A percentile compares a stretch with the other conserved stretches of the same genome.
These are phyloP conservation scores for Phyllotis vaccarum DNA, from an alignment of 2,797 vertebrate species.

Conservation along the genomic window DNA sequence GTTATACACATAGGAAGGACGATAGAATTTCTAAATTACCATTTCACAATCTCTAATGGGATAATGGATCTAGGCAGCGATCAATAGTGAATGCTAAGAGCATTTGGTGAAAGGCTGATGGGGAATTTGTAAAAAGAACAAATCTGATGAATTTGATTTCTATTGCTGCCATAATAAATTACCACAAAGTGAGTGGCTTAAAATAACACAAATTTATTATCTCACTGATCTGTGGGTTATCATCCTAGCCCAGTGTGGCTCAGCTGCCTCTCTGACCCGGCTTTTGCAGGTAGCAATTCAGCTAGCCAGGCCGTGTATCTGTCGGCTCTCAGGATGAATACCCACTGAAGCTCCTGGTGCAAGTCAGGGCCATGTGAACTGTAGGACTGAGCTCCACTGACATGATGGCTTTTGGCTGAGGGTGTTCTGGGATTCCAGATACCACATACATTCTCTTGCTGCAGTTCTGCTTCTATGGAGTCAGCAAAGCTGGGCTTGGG, in stretches of 20 bases:
- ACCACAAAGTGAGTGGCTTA: conserved; percentile 54
- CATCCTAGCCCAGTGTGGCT: neutral
- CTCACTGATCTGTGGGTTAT: neutral
- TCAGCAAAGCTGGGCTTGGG: neutral
- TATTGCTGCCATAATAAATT: conserved; percentile 63
- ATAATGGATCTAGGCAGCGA: conserved; percentile 46
- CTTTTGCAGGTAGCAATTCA: neutral
- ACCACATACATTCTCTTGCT: neutral
- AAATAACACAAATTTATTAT: conserved; percentile 53
- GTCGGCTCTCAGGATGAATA: neutral
- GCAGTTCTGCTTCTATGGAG: neutral
- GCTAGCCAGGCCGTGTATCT: neutral
- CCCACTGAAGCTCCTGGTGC: neutral
- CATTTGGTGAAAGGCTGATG: conserved; percentile 47
- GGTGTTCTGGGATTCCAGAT: neutral
- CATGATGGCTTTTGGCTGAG: neutral
- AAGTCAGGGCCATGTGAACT: neutral
- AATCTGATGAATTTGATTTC: conserved; percentile 56
- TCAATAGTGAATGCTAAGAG: conserved; percentile 60
- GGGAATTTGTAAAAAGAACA: conserved; percentile 66
- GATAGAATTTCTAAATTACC: conserved; percentile 52
- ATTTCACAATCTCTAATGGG: conserved; percentile 61
- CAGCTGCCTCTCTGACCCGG: neutral
- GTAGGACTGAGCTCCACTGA: neutral
- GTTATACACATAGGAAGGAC: conserved; percentile 12